phyloP scores from a whole-genome alignment of 2,797 vertebrate species.

The Cirrhinus molitorella region DNA sequence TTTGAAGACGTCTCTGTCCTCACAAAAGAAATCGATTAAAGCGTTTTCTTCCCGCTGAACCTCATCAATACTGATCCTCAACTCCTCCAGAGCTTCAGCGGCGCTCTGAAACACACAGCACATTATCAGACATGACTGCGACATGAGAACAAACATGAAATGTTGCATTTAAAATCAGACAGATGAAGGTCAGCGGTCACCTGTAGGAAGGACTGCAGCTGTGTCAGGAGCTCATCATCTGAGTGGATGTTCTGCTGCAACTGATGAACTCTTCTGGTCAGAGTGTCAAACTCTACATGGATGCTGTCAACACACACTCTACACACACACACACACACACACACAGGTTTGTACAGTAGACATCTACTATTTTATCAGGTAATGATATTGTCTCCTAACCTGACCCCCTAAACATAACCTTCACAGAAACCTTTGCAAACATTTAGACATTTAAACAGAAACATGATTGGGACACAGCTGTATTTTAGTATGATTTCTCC shows the following conservation, averaged over 20 bases:
- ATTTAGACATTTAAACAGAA: background rate
- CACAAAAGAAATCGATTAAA: slow-evolving; percentile 95
- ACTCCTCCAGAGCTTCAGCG: slow-evolving; percentile 76
- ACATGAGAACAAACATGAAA: background rate
- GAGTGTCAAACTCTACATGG: slow-evolving; percentile 81
- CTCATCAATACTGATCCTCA: slow-evolving; percentile 76
- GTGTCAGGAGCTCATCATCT: slow-evolving; percentile 84
- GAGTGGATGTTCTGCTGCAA: slow-evolving; percentile 81
- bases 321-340: slow-evolving; percentile 23
- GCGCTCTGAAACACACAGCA: slow-evolving; percentile 72
- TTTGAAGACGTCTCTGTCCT: slow-evolving; percentile 89
- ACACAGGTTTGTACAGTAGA: background rate
- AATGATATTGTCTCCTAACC: background rate
- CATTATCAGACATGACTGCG: slow-evolving; percentile 17
- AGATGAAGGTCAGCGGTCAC: slow-evolving; percentile 5
- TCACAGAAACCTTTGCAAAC: background rate
- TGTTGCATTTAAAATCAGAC: background rate
- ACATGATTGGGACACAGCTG: background rate
- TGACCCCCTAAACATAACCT: background rate
- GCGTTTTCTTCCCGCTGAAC: slow-evolving; percentile 80
- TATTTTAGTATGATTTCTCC: background rate
- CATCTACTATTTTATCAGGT: background rate
- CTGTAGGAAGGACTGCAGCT: slow-evolving; percentile 82
- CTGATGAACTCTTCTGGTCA: slow-evolving; percentile 78
- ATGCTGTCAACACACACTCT: slow-evolving; percentile 89